These are phyloP conservation scores for Papilio gigon DNA, from an alignment of 2,888 invertebrate species.

Conservation along the genomic window DNA sequence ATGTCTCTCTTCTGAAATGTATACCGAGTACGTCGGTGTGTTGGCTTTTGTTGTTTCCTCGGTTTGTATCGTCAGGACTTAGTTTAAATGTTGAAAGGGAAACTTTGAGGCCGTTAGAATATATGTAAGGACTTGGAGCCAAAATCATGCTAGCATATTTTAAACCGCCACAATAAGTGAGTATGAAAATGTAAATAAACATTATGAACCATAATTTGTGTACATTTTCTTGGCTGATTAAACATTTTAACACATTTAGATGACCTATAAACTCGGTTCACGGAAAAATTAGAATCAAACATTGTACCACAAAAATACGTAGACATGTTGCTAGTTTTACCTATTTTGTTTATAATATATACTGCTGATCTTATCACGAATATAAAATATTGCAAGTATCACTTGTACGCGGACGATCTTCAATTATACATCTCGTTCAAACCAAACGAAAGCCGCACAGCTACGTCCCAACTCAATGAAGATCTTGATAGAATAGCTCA, in stretches of 20 bases:
- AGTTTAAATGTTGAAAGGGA: slow-evolving; percentile 34
- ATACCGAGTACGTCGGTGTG: slow-evolving; percentile 42
- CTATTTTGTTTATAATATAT: neutral
- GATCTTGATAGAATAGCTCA: neutral
- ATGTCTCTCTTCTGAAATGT: slow-evolving; percentile 45
- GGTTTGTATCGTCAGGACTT: slow-evolving; percentile 39
- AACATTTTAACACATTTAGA: neutral
- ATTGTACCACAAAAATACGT: too few species aligned
- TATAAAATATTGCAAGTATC: neutral
- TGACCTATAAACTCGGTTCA: too few species aligned
- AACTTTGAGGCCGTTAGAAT: slow-evolving; percentile 24
- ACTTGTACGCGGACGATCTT: slow-evolving; percentile 1
- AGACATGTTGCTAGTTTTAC: too few species aligned
- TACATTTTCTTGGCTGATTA: neutral
- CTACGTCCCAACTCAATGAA: slow-evolving; percentile 2
- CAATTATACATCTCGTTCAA: neutral
- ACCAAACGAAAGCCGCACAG: neutral
- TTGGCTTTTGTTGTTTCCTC: slow-evolving; percentile 41
- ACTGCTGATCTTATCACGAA: neutral
- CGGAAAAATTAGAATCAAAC: too few species aligned
- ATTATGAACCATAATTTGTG: slow-evolving; percentile 7
- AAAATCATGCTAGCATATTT: slow-evolving; percentile 26
- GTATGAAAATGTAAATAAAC: slow-evolving; percentile 4
- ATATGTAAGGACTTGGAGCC: slow-evolving; percentile 13
- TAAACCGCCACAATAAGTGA: neutral